Evolutionary conservation across 2,797 vertebrate genomes (phyloP).

Genomic region (Diglossa cyanea): DNA sequence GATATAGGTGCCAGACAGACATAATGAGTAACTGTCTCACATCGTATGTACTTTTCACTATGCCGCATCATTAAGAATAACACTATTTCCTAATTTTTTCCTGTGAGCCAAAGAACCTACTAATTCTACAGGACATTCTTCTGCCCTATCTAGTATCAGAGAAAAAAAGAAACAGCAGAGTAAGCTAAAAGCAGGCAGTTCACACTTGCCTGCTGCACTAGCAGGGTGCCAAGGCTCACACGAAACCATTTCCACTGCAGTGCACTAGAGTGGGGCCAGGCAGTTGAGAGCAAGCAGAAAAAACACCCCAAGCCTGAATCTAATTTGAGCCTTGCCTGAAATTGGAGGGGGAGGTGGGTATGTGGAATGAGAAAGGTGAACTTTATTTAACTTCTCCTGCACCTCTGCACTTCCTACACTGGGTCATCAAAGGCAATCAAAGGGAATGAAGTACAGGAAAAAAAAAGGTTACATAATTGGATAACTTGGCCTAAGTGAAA

Average conservation of each 20-base stretch:
- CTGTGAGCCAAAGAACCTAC: neutral
- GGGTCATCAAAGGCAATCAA: neutral
- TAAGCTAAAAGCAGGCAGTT: neutral
- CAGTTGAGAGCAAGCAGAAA: neutral
- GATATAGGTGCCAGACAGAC: neutral
- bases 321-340: neutral
- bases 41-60: neutral
- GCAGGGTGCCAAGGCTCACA: neutral
- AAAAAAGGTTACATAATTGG: neutral
- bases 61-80: neutral
- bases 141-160: neutral
- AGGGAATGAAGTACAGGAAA: neutral
- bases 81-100: neutral
- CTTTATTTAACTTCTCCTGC: neutral
- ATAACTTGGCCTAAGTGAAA: neutral
- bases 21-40: neutral
- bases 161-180: neutral
- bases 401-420: neutral
- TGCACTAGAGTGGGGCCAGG: neutral
- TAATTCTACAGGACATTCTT: neutral
- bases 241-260: neutral
- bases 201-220: neutral
- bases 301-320: neutral
- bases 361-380: neutral
- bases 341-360: neutral